These are phyloP conservation scores for Vultur gryphus DNA, from an alignment of 2,797 vertebrate genomes.

Conservation along the genomic window DNA sequence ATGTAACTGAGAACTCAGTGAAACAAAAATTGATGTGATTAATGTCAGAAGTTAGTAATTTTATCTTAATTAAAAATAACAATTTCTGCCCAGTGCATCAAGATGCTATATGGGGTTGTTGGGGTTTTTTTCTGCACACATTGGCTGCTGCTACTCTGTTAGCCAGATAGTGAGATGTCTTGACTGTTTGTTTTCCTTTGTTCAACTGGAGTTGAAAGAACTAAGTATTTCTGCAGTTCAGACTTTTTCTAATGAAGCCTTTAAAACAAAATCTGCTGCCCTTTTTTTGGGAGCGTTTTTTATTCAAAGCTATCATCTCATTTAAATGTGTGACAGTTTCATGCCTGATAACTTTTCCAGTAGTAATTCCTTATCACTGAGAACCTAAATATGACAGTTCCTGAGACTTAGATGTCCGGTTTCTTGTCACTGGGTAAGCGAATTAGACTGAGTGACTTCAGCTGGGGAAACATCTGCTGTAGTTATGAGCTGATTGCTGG, in stretches of 20 bases:
- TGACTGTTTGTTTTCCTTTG: not conserved
- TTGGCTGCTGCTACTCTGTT: not conserved
- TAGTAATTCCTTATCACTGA: not conserved
- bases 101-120: not conserved
- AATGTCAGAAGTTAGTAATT: not conserved
- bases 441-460: constrained; percentile 40
- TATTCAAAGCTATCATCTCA: not conserved
- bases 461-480: constrained; percentile 35
- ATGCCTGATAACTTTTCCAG: not conserved
- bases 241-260: not conserved
- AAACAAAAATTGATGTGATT: not conserved
- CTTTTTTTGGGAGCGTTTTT: not conserved
- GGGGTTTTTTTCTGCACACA: rapidly evolving
- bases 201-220: not conserved
- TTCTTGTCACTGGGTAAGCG: not conserved
- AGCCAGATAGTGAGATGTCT: not conserved
- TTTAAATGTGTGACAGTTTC: not conserved
- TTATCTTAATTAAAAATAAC: not conserved
- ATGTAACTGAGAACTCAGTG: not conserved
- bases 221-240: not conserved
- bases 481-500: not conserved
- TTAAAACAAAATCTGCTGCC: not conserved
- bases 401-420: not conserved
- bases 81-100: not conserved
- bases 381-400: not conserved